Conservation (phyloP, 2,888 invertebrate species). For the Pseudeuparius sepicola region DNA sequence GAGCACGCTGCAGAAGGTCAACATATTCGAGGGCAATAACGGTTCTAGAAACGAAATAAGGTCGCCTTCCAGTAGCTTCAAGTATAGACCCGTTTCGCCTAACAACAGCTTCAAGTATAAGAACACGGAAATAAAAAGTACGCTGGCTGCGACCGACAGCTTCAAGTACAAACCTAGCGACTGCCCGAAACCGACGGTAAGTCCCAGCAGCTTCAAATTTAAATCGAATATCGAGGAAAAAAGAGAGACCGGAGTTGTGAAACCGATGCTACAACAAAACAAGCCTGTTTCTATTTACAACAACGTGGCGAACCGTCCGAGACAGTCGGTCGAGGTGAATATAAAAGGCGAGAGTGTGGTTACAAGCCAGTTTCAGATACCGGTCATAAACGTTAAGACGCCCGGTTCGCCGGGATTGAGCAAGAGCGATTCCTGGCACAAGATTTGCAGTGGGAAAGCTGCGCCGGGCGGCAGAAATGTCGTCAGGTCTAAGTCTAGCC, state of each 20-base stretch:
- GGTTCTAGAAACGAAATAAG: slow-evolving; percentile 8
- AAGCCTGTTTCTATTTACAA: slow-evolving; percentile 21
- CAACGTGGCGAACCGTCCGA: slow-evolving; percentile 18
- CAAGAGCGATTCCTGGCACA: slow-evolving; percentile 76
- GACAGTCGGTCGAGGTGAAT: slow-evolving; percentile 34
- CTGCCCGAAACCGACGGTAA: slow-evolving; percentile 20
- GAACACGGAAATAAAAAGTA: slow-evolving; percentile 15
- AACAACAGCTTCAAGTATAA: slow-evolving; percentile 22
- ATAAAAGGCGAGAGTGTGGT: slow-evolving; percentile 38
- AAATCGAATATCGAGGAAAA: slow-evolving; percentile 17
- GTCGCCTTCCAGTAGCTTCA: slow-evolving; percentile 15
- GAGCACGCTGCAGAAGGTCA: slow-evolving; percentile 47
- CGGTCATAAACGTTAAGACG: slow-evolving; percentile 30
- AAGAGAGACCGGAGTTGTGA: slow-evolving; percentile 22
- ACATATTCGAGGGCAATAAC: slow-evolving; percentile 15
- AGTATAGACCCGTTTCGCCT: no score
- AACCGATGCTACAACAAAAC: slow-evolving; percentile 26
- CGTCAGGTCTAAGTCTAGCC: slow-evolving; percentile 61
- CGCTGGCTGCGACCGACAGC: slow-evolving; percentile 12
- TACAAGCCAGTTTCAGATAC: slow-evolving; percentile 40
- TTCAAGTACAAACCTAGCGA: slow-evolving; percentile 22
- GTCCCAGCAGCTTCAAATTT: slow-evolving; percentile 20
- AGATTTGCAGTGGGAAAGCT: slow-evolving; percentile 43
- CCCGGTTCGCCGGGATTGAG: slow-evolving; percentile 36
- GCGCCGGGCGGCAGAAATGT: slow-evolving; percentile 26